phyloP scores from a whole-genome alignment of 2,113 vertebrate genomes.

The Gymnobelideus leadbeateri region DNA sequence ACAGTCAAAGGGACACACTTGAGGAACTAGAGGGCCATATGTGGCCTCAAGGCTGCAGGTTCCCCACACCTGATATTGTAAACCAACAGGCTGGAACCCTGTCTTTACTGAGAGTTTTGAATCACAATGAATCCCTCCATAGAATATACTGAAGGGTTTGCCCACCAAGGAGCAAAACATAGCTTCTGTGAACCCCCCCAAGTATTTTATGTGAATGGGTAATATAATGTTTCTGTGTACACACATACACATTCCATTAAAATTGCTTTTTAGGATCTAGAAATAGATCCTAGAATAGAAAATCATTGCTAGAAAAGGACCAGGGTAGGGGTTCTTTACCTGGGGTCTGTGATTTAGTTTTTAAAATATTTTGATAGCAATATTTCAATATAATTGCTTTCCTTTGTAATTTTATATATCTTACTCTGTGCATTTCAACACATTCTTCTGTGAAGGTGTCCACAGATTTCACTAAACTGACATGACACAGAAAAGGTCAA shows the following conservation, averaged over 20 bases:
- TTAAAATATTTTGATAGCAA: not conserved
- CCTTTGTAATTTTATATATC: not conserved
- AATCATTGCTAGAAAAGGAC: not conserved
- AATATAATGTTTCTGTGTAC: not conserved
- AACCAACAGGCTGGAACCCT: not conserved
- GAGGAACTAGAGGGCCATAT: no score
- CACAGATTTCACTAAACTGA: not conserved
- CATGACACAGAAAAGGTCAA: not conserved
- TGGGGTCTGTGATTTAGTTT: not conserved
- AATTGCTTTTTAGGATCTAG: not conserved
- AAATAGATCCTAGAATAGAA: no score
- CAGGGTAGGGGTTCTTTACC: not conserved
- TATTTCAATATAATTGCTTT: not conserved
- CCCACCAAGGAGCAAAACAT: not conserved
- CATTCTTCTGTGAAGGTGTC: not conserved
- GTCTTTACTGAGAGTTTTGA: not conserved
- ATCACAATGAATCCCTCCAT: not conserved
- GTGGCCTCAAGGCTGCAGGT: no score
- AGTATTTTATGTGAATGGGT: not conserved
- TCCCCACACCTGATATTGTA: not conserved
- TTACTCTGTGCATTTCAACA: not conserved
- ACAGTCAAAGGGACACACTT: no score
- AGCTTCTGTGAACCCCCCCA: not conserved
- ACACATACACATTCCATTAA: not conserved
- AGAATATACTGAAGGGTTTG: not conserved